Evolutionary conservation across 2,888 invertebrate genomes (phyloP).

Genomic region (Drosophila mimica): DNA sequence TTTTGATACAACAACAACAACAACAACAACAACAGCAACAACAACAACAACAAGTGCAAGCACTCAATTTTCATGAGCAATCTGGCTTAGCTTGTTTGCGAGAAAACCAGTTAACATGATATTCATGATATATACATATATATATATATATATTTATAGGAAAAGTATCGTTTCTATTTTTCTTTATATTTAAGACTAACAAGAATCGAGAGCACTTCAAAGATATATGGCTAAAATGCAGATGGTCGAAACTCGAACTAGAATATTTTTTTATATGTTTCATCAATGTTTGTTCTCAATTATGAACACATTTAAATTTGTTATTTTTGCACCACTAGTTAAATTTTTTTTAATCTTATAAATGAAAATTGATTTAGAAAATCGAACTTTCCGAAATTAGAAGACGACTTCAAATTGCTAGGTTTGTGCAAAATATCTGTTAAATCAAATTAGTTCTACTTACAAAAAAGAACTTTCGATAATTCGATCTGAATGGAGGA

Average conservation of each 20-base stretch:
- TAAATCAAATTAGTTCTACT: background rate
- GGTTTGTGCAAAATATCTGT: too few species aligned
- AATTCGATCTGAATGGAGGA: background rate
- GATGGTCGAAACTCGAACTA: background rate
- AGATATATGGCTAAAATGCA: background rate
- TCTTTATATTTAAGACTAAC: background rate
- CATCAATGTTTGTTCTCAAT: background rate
- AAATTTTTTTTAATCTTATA: background rate
- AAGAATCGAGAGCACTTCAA: background rate
- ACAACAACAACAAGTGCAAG: slow-evolving; percentile 9
- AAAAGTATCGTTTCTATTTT: background rate
- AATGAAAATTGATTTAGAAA: too few species aligned
- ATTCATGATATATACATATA: background rate
- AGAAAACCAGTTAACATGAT: background rate
- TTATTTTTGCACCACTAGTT: too few species aligned
- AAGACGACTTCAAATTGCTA: background rate
- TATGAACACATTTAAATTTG: background rate
- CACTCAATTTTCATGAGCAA: slow-evolving; percentile 7
- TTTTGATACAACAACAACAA: slow-evolving; percentile 5
- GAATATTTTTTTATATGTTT: background rate
- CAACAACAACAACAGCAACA: too few species aligned
- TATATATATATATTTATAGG: background rate
- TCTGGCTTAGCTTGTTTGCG: background rate
- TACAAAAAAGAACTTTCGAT: background rate
- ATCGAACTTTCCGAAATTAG: background rate